Percentiles rank a stretch among this genome's conserved stretches.
Conservation (phyloP, 2,888 invertebrate species). For the Chymomyza procnemis region DNA sequence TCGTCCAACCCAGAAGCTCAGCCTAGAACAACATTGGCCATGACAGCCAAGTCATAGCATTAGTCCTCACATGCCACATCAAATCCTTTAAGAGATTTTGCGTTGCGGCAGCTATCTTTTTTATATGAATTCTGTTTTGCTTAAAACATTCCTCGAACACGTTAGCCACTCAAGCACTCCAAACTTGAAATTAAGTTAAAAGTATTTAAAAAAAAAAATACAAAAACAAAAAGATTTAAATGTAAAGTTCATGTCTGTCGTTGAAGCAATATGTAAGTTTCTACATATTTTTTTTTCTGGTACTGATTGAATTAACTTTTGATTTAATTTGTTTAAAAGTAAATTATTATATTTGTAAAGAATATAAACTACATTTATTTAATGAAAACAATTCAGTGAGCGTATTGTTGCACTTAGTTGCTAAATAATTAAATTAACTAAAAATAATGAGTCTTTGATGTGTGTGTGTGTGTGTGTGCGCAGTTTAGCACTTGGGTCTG, state of each 20-base stretch:
- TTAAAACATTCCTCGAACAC: background rate
- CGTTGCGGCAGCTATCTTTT: conserved; percentile 47
- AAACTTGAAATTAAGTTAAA: background rate
- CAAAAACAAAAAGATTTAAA: background rate
- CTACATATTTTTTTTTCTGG: background rate
- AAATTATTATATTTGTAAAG: conserved; percentile 57
- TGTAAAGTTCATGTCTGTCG: background rate
- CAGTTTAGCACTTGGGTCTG: conserved; percentile 51
- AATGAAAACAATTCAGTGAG: conserved; percentile 8
- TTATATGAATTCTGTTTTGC: conserved; percentile 56
- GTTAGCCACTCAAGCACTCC: background rate
- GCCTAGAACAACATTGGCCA: conserved; percentile 19
- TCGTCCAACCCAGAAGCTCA: conserved; percentile 11
- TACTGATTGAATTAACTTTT: conserved; percentile 22
- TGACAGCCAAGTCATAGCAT: conserved; percentile 17
- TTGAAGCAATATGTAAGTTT: background rate
- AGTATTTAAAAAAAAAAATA: too few species aligned
- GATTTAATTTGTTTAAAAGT: conserved; percentile 33
- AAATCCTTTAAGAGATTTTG: conserved; percentile 17
- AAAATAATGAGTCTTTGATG: background rate
- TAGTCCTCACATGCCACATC: background rate
- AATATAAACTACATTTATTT: conserved; percentile 39
- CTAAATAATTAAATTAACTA: conserved; percentile 5
- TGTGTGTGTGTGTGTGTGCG: background rate
- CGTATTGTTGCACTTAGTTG: background rate